These are phyloP conservation scores for Amazona guildingii DNA, from an alignment of 2,113 vertebrate genomes.

Conservation along the genomic window DNA sequence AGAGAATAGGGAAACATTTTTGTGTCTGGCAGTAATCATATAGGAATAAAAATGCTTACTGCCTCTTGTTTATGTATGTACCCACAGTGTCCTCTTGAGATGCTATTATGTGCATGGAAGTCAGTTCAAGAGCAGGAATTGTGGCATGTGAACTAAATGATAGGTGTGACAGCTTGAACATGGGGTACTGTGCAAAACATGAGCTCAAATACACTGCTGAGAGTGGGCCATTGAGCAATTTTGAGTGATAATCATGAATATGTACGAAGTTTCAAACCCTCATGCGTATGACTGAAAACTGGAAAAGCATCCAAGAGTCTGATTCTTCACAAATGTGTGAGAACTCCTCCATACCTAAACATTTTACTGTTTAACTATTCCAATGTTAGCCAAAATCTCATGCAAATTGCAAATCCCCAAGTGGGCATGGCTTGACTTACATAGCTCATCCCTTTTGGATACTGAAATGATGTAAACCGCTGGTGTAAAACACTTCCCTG, in stretches of 20 bases:
- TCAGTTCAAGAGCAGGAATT: background rate
- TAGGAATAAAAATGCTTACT: background rate
- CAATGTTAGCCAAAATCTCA: background rate
- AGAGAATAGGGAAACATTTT: background rate
- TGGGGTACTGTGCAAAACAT: background rate
- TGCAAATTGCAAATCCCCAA: background rate
- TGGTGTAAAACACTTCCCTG: background rate
- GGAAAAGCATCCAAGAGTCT: background rate
- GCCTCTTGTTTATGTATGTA: background rate
- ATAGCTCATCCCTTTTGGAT: background rate
- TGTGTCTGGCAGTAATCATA: background rate
- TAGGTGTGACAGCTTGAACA: background rate
- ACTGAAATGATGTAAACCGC: background rate
- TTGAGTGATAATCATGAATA: background rate
- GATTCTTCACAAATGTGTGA: background rate
- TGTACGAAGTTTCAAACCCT: background rate
- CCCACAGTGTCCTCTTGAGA: background rate
- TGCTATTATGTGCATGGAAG: background rate
- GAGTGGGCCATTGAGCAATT: background rate
- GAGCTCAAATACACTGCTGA: background rate
- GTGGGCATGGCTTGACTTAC: background rate
- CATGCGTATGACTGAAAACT: background rate
- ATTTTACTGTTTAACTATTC: background rate
- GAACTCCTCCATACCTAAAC: background rate
- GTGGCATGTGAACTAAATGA: background rate